Evolutionary conservation across 2,797 vertebrate species (phyloP).

Genomic region (Galagoides demidoff): DNA sequence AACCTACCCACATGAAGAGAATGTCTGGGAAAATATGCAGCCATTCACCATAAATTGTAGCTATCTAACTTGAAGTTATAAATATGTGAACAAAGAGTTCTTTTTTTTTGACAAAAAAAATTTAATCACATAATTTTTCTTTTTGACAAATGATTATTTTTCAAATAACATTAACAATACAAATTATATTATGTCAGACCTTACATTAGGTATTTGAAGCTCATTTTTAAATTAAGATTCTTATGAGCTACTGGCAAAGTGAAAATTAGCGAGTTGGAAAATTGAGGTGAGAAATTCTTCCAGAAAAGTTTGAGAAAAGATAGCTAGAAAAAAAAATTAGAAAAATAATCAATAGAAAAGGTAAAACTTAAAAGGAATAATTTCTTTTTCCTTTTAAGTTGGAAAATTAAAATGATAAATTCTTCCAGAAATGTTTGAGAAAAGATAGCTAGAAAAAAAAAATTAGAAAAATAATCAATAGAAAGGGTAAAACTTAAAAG

Average conservation of each 20-base stretch:
- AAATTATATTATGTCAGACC: conserved; percentile 6
- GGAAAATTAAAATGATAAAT: conserved; percentile 4
- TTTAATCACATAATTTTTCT: conserved; percentile 22
- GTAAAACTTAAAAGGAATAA: not conserved
- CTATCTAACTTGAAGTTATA: not conserved
- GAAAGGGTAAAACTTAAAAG: not conserved
- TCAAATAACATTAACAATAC: not conserved
- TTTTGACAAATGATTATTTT: conserved; percentile 51
- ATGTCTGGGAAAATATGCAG: not conserved
- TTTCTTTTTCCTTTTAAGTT: not conserved
- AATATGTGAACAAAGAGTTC: not conserved
- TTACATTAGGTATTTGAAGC: conserved; percentile 22
- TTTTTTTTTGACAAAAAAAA: conserved; percentile 22
- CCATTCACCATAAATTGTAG: not conserved
- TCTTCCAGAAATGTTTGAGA: too few species aligned
- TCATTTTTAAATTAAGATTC: conserved; percentile 55
- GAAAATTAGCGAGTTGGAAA: conserved; percentile 41
- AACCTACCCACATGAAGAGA: not conserved
- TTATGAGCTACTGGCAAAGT: not conserved
- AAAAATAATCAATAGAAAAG: not conserved
- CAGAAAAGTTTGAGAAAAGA: conserved; percentile 11
- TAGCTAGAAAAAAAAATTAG: not conserved
- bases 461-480: not conserved
- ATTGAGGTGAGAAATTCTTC: not conserved
- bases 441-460: not conserved